Conservation (phyloP, 2,113 vertebrate genomes). For the Nothobranchius kuhntae region DNA sequence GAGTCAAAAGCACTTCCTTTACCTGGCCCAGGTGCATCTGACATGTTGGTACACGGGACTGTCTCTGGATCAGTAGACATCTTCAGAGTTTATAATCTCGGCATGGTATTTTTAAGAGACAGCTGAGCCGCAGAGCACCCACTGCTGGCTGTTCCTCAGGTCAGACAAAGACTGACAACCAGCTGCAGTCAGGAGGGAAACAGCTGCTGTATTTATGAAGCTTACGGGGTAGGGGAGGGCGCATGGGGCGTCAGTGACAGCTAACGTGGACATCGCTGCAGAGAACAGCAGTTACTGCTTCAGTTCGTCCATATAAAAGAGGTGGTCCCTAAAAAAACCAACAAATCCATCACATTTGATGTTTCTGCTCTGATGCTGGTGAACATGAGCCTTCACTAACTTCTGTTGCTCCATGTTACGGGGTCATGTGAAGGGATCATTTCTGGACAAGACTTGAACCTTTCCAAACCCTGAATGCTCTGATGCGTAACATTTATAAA, state of each 20-base stretch:
- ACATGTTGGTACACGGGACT: not conserved
- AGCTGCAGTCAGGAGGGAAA: not conserved
- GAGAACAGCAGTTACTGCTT: not conserved
- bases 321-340: too few species aligned
- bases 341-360: too few species aligned
- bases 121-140: not conserved
- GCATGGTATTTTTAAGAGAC: not conserved
- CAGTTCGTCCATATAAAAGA: not conserved
- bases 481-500: too few species aligned
- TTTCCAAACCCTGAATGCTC: too few species aligned
- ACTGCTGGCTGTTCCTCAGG: not conserved
- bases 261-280: not conserved
- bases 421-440: too few species aligned
- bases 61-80: not conserved
- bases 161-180: not conserved
- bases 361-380: too few species aligned
- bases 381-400: too few species aligned
- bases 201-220: conserved; percentile 16
- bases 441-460: too few species aligned
- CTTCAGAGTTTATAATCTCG: not conserved
- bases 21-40: not conserved
- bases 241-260: not conserved
- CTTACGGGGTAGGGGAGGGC: conserved; percentile 5
- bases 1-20: conserved; percentile 3
- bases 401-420: too few species aligned